Evolutionary conservation across 1,140 invertebrate species (phyloP).

Genomic region (Aphidius ervi): DNA sequence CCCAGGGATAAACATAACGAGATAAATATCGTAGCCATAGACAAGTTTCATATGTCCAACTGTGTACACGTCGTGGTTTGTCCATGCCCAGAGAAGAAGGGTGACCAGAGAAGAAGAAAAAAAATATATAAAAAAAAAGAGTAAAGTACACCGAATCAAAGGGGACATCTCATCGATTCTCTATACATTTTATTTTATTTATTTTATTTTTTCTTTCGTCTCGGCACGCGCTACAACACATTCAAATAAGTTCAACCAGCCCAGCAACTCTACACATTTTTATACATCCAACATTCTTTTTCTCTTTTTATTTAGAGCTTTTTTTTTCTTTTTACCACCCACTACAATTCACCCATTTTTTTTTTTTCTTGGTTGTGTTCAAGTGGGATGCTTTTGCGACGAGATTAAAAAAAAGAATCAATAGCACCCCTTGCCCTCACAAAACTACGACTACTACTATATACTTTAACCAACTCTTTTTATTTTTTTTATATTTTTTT

Average conservation of each 20-base stretch:
- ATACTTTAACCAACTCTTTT: conserved; percentile 12
- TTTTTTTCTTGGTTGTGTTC: conserved; percentile 13
- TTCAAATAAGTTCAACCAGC: conserved; percentile 49
- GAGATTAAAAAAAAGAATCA: conserved; percentile 55
- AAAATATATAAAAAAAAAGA: conserved; percentile 19
- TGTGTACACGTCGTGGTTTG: neutral
- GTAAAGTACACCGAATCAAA: conserved; percentile 8
- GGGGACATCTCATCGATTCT: conserved; percentile 39
- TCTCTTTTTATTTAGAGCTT: conserved; percentile 3
- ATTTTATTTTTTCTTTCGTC: conserved; percentile 22
- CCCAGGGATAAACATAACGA: conserved; percentile 19
- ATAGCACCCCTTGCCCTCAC: conserved; percentile 35
- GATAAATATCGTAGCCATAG: conserved; percentile 16
- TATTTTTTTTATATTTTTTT: too few relatives aligned
- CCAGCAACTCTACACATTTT: conserved; percentile 24
- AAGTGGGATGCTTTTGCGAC: conserved; percentile 45
- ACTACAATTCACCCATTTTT: conserved; percentile 2
- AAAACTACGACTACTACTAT: conserved; percentile 27
- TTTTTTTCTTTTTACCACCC: conserved; percentile 23
- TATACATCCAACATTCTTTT: conserved; percentile 19
- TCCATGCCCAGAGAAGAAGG: conserved; percentile 11
- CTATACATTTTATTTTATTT: too few relatives aligned
- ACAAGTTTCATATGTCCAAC: neutral
- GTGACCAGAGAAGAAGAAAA: conserved; percentile 22
- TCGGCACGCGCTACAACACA: conserved; percentile 45